Conservation (phyloP, 2,888 invertebrate species). For the Tinea semifulvella region DNA sequence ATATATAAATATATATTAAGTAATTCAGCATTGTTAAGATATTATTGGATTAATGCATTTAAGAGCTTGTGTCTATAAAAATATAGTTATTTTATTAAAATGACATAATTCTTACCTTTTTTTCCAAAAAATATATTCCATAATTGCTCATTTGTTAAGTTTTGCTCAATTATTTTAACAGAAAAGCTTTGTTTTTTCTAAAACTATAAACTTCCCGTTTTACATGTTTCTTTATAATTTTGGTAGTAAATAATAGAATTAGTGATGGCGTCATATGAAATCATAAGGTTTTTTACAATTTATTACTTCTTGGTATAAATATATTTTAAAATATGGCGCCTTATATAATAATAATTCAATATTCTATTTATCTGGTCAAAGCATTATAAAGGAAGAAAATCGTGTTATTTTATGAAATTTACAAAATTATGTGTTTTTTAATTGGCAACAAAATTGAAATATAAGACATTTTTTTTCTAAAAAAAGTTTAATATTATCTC, state of each 20-base stretch:
- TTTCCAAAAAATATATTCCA: constrained; percentile 1
- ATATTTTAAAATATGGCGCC: constrained; percentile 8
- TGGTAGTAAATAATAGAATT: too few species aligned
- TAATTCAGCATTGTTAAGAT: background rate
- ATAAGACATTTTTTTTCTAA: too few species aligned
- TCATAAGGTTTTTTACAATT: background rate
- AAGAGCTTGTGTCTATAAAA: constrained; percentile 5
- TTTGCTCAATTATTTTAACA: constrained; percentile 57
- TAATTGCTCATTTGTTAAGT: constrained; percentile 61
- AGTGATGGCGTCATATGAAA: constrained; percentile 3
- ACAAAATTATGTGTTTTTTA: too few species aligned
- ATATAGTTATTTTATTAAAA: background rate
- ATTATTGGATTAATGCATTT: background rate
- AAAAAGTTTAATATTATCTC: too few species aligned
- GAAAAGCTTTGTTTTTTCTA: constrained; percentile 21
- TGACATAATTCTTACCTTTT: background rate
- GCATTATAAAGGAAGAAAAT: too few species aligned
- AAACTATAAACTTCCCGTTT: too few species aligned
- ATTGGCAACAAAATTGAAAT: too few species aligned
- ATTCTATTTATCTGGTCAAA: too few species aligned
- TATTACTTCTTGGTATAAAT: background rate
- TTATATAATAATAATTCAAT: background rate
- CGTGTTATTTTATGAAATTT: too few species aligned
- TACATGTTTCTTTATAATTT: background rate
- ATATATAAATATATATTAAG: background rate